These are phyloP conservation scores for Telmatherina bonti DNA, from an alignment of 2,797 vertebrate species.

Conservation along the genomic window DNA sequence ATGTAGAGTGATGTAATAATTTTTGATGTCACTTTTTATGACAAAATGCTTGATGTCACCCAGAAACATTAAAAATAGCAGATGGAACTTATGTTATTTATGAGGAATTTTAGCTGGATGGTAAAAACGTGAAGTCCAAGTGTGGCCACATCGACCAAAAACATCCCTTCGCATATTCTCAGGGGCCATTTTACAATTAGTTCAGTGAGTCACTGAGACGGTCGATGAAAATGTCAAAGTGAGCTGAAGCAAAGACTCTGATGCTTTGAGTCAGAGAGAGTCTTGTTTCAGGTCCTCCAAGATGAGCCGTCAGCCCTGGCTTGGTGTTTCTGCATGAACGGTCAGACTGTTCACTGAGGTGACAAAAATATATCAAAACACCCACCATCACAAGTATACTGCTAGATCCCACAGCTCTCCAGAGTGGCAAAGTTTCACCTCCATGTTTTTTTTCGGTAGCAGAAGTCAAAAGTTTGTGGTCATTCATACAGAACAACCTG, in stretches of 20 bases:
- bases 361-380: conserved; percentile 44
- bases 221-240: conserved; percentile 37
- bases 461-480: background rate
- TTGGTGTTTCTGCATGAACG: conserved; percentile 44
- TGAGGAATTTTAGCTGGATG: background rate
- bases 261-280: conserved; percentile 16
- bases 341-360: conserved; percentile 19
- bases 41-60: too few relatives aligned
- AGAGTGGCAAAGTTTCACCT: conserved; percentile 10
- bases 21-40: background rate
- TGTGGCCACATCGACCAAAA: background rate
- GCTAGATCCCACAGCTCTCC: conserved; percentile 16
- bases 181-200: conserved; percentile 17
- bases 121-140: background rate
- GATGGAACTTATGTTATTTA: background rate
- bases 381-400: background rate
- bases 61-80: too few relatives aligned
- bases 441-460: conserved; percentile 1
- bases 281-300: conserved; percentile 20
- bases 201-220: conserved; percentile 1
- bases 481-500: background rate
- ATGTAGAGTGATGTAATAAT: background rate
- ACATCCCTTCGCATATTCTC: background rate
- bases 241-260: conserved; percentile 9
- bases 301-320: conserved; percentile 31